Evolutionary conservation across 53 echinoderm and acorn worm species (phyloP), one percentile per base, ranked within the genome.

Genomic region (Hippasteria phrygiana): DNA sequence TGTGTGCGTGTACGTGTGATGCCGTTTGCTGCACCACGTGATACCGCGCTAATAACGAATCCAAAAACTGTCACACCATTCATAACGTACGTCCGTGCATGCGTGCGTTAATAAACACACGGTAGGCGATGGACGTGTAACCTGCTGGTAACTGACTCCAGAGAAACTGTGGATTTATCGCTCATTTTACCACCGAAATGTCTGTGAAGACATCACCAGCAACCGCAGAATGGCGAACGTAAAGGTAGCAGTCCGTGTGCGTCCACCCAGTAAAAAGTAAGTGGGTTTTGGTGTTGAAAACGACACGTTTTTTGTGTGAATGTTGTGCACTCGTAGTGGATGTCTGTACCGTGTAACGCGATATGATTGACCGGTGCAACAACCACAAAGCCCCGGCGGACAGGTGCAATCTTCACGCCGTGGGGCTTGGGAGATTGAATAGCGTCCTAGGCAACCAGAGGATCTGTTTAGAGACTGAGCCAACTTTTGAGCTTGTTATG

Each of bases 221-320:
- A 45, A 31, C 32, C 77, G 16, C 34, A 22, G 32, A 72, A 96
- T 96, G 96, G 96, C 94, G 76, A 96, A 94, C 89, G 96, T 96
- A n/a, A 96, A 96, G 87, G 96, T 96, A 87, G 96, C 96, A 62
- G 94, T 94, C 20, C 94, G 96, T 78, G 93, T 96, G 43, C 93
- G 96, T 74, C 96, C 96, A 63, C 83, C 93, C 6, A 87, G 93
- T 56, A 94, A 93, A 90, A 91, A 92, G 96, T 96, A 89, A 93
- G 91, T 82, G 39, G 16, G 14, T 17, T 48, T 78, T 70, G 22
- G 3, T 33, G 12, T 17, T 36, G 16, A 5, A 14, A 59, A 59
- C 11, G 11, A 4, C 14, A 11, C 41, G 37, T 79, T 22, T 41
- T 56, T 79, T 53, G 46, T 34, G 27, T 36, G 17, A 13, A 38